These are phyloP conservation scores for Conus canariensis DNA, from an alignment of 2,888 invertebrate genomes.

Conservation along the genomic window DNA sequence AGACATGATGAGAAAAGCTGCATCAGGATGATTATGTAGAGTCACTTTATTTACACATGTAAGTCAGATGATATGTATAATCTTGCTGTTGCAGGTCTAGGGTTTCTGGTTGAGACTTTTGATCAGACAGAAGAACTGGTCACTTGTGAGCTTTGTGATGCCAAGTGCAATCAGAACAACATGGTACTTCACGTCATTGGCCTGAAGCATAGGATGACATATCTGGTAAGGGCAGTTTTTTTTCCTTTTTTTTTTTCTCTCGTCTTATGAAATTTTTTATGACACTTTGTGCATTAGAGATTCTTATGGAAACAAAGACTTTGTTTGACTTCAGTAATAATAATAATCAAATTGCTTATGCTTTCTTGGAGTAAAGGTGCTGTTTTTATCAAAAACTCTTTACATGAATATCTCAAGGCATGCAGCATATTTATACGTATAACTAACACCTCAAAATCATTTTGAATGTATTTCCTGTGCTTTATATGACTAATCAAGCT, in stretches of 20 bases:
- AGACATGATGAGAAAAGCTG: too few relatives aligned
- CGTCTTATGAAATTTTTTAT: too few relatives aligned
- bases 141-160: constrained; percentile 16
- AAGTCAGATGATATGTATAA: background rate
- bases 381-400: too few relatives aligned
- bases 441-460: background rate
- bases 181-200: constrained; percentile 27
- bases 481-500: too few relatives aligned
- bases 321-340: too few relatives aligned
- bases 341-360: too few relatives aligned
- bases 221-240: constrained; percentile 20
- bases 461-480: background rate
- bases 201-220: constrained; percentile 29
- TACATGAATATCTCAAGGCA: too few relatives aligned
- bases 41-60: too few relatives aligned
- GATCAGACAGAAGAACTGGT: background rate
- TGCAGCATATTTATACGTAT: background rate
- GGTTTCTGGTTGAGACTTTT: background rate
- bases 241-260: background rate
- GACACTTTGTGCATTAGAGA: too few relatives aligned
- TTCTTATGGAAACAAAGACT: too few relatives aligned
- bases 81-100: constrained; percentile 2
- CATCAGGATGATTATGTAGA: too few relatives aligned
- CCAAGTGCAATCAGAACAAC: constrained; percentile 20
- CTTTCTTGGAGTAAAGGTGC: too few relatives aligned